Evolutionary conservation across 92 coral and sea anemone species (phyloP), one percentile per base, ranked within the genome.

Genomic region (Epizoanthus rinbou): DNA sequence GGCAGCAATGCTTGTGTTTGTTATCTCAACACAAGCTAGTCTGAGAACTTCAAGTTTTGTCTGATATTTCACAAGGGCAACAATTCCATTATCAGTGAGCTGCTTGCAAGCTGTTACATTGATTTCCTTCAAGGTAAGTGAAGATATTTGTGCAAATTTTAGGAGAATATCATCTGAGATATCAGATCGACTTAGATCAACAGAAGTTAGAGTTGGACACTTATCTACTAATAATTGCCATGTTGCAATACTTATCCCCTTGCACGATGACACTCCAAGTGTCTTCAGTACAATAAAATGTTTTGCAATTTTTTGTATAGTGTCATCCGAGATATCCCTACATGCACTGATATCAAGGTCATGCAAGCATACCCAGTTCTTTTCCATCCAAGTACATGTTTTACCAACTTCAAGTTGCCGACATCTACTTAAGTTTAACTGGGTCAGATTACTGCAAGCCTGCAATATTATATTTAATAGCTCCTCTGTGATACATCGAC

Each of bases 101-200:
- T 93, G 91, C 59, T 93, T 93, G 66, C 98, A 91, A 18, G 98
- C 98, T n/a, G 93, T 83, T 54, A 93, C 50, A 54, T 91, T 91
- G 25, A 93, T 79, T 25, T 81, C 88, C 75, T 57, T 71, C 16
- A 93, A 86, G n/a, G 67, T 47, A 28, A 93, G 71, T 31, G 89
- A 84, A 21, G 91, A 25, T n/a, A 89, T 56, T 81, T 93, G 88
- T 18, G 98, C 85, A 74, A 93, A 89, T 57, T 89, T 65, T 1
- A 91, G 86, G 69, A 93, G 85, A n/a, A 74, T 63, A 23, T 90
- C 94, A 82, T 93, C 95, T 13, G 95, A 84, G 22, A 93, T 89
- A 63, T 93, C 98, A 37, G 95, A 93, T 33, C 98, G 88, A 69
- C 98, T 91, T 18, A 93, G 84, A 81, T 93, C 98, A 17, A 93